Evolutionary conservation across 2,797 vertebrate genomes (phyloP), one percentile per base, ranked within the genome.

Genomic region (Mionectes olivaceus): DNA sequence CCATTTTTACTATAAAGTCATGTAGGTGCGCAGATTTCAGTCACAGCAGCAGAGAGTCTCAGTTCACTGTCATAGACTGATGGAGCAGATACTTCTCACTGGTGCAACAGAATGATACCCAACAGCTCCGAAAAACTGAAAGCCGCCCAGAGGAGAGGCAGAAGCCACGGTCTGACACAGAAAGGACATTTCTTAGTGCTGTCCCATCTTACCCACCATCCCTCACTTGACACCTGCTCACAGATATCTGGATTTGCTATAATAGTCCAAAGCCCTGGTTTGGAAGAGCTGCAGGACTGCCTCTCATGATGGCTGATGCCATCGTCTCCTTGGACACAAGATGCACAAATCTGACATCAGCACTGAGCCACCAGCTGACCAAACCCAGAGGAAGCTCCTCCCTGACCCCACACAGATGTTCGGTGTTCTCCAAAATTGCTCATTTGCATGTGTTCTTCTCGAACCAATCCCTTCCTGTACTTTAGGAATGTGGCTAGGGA

Each of bases 381-480:
- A 49, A 43, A 82, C n/a, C n/a, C 11, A 30, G 27, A 83, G 37
- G 35, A 78, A 84, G 32, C 16, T 92, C 76, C 63, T 81, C 39
- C 35, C 44, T 88, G 85, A 90, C 30, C 44, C 60, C 9, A 10
- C 6, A 87, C 28, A 76, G 89, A 79, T 11, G 11, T 81, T 82
- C 65, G 56, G 53, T 83, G 81, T 83, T 93, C 92, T 95, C 81
- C 70, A 77, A 61, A 80, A 67, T 47, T 81, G 73, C 74, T 81
- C 8, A 11, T 92, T 95, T 87, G 46, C 67, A 73, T 14, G 11
- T 79, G 82, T 37, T 89, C 89, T 92, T 86, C 85, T 56, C 73
- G 92, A 90, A 89, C 53, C 59, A 84, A 78, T 19, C 32, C 85
- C 86, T 68, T 91, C 2, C 28, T 59, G 7, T 11, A 33, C 84